Evolutionary conservation across 2,797 vertebrate species (phyloP).

Genomic region (Semotilus atromaculatus): DNA sequence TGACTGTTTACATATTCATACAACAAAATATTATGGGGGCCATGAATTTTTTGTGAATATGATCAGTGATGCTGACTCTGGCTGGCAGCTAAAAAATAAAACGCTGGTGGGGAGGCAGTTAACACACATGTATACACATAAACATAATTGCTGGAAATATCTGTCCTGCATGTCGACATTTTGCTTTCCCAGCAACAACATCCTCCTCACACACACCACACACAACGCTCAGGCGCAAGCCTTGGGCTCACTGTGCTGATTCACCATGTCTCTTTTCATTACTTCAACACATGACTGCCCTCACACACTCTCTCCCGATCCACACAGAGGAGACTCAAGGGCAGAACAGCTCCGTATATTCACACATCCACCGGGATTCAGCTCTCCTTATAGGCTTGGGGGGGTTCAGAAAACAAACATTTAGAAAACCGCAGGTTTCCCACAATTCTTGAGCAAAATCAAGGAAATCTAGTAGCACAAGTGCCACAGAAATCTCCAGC

Average conservation of each 20-base stretch:
- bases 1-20: no score
- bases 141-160: background rate
- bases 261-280: constrained; percentile 77
- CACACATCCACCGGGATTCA: background rate
- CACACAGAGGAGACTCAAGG: constrained; percentile 57
- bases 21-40: no score
- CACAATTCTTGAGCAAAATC: background rate
- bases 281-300: constrained; percentile 69
- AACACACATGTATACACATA: background rate
- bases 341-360: constrained; percentile 35
- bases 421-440: background rate
- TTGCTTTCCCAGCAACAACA: background rate
- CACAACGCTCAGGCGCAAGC: constrained; percentile 73
- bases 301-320: constrained; percentile 59
- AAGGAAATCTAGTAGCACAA: background rate
- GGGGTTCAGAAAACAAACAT: background rate
- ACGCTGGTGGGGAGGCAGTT: no score
- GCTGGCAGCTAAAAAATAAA: no score
- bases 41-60: no score
- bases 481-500: background rate
- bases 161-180: constrained; percentile 3
- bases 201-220: constrained; percentile 12
- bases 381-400: background rate
- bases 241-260: constrained; percentile 75
- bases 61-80: no score